Conservation (phyloP, 1,140 invertebrate genomes). For the Drosophila baimaii region DNA sequence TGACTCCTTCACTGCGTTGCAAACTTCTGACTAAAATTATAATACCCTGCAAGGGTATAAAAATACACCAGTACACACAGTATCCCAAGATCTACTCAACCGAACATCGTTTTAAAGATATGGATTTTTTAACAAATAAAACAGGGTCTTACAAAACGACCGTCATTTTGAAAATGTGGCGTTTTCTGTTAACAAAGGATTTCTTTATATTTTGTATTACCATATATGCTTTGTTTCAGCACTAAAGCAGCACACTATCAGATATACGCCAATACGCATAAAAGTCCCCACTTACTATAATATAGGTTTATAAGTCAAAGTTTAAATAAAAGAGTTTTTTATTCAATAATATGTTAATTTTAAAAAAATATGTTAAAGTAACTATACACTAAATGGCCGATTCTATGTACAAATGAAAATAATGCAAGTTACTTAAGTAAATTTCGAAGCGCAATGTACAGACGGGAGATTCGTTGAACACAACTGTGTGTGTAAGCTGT, state of each 20-base stretch:
- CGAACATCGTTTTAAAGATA: too few species aligned
- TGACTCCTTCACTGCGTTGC: too few species aligned
- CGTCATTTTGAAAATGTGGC: too few species aligned
- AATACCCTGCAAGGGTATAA: too few species aligned
- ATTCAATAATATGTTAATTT: constrained; percentile 10
- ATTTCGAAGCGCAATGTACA: constrained; percentile 45
- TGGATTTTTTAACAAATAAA: too few species aligned
- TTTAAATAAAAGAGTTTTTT: constrained; percentile 7
- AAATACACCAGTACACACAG: too few species aligned
- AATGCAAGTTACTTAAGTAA: constrained; percentile 38
- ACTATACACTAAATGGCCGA: constrained; percentile 55
- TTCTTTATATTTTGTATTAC: too few species aligned
- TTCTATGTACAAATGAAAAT: constrained; percentile 70
- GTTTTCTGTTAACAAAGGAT: too few species aligned
- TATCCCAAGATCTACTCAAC: too few species aligned
- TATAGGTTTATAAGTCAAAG: not conserved
- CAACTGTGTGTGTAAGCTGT: constrained; percentile 20
- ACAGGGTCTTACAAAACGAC: too few species aligned
- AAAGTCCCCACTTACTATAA: not conserved
- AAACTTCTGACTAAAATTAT: too few species aligned
- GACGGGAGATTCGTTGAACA: constrained; percentile 45
- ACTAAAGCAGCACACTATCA: not conserved
- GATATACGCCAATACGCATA: not conserved
- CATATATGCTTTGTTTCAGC: too few species aligned
- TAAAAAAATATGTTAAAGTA: constrained; percentile 1